Conservation (phyloP, 1,140 invertebrate species). For the Bursaphelenchus mucronatus region DNA sequence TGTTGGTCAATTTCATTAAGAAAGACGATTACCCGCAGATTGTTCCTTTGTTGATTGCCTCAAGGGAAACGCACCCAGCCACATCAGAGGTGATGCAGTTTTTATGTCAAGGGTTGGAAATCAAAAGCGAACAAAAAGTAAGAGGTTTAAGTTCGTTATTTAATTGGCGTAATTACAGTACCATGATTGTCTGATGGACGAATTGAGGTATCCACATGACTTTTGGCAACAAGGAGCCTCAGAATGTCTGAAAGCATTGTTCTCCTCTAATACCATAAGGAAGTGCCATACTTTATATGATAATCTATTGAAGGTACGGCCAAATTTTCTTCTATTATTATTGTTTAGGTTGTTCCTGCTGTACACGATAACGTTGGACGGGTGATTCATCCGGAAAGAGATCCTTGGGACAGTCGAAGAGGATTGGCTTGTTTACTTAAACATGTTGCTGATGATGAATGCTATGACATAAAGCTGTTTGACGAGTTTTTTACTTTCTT, state of each 20-base stretch:
- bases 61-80: slow-evolving; percentile 1
- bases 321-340: slow-evolving; percentile 15
- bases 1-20: neutral
- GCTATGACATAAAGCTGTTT: slow-evolving; percentile 11
- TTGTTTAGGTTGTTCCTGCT: slow-evolving; percentile 73
- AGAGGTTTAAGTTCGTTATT: neutral
- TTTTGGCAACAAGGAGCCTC: slow-evolving; percentile 13
- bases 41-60: neutral
- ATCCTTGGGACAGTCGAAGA: slow-evolving; percentile 79
- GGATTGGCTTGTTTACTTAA: slow-evolving; percentile 75
- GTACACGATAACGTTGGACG: slow-evolving; percentile 84
- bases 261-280: slow-evolving; percentile 67
- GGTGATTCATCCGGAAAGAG: slow-evolving; percentile 73
- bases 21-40: slow-evolving; percentile 5
- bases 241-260: slow-evolving; percentile 62
- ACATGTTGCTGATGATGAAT: neutral
- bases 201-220: slow-evolving; percentile 20
- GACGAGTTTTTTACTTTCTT: slow-evolving; percentile 8
- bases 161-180: slow-evolving; percentile 10
- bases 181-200: slow-evolving; percentile 5
- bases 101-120: slow-evolving; percentile 5
- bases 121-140: neutral
- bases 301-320: slow-evolving; percentile 70
- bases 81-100: neutral
- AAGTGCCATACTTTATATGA: slow-evolving; percentile 73